A percentile compares a stretch with the other conserved stretches of the same genome.
These are phyloP conservation scores for Porites australiensis DNA, from an alignment of 64 coral and sea anemone genomes.

Conservation along the genomic window DNA sequence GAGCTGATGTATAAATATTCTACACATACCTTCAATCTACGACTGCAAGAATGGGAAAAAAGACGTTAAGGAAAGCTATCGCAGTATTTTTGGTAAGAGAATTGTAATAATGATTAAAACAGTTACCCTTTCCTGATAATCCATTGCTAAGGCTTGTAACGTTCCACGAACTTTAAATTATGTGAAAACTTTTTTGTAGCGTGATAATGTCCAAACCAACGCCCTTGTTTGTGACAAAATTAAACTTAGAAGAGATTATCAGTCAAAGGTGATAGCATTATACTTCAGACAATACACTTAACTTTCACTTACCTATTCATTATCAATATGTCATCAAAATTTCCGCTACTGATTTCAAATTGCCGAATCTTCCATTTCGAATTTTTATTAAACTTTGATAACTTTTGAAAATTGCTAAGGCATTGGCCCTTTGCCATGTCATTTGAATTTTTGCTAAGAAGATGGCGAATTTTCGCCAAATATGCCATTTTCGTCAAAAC, in stretches of 20 bases:
- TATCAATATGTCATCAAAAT: neutral
- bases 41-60: no score
- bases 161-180: neutral
- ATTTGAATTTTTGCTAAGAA: neutral
- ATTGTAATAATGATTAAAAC: no score
- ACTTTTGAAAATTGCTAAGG: no score
- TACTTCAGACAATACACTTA: neutral
- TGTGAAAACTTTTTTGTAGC: neutral
- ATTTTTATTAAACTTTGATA: neutral
- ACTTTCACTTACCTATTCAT: neutral
- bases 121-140: neutral
- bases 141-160: neutral
- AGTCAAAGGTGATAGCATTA: neutral
- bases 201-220: neutral
- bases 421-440: neutral
- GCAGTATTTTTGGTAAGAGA: no score
- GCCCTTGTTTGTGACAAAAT: neutral
- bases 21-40: no score
- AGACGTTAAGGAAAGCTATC: no score
- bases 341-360: neutral
- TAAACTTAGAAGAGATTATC: neutral
- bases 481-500: no score
- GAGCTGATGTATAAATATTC: no score
- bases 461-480: no score
- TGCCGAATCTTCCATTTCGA: neutral